Evolutionary conservation across 2,797 vertebrate species (phyloP).

Genomic region (Zenarchopterus dispar): DNA sequence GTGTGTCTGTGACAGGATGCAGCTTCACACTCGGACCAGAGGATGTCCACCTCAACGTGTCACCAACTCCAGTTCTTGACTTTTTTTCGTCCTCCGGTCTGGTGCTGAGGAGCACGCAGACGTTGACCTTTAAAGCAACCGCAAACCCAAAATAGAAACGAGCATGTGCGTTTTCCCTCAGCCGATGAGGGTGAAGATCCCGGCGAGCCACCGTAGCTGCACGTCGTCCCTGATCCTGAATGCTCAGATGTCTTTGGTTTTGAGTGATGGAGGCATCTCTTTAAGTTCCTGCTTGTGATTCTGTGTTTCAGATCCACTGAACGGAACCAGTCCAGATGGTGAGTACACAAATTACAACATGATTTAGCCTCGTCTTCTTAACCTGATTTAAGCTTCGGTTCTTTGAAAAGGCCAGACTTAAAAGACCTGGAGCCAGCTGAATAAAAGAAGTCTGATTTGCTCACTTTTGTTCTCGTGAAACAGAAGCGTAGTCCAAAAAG

Average conservation of each 20-base stretch:
- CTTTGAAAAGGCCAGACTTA: neutral
- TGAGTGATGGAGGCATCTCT: no score
- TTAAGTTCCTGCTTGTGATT: neutral
- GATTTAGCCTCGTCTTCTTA: no score
- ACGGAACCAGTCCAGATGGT: neutral
- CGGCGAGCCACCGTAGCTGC: neutral
- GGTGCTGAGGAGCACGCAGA: constrained; percentile 26
- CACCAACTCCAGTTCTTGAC: constrained; percentile 25
- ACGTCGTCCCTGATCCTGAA: no score
- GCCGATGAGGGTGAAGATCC: neutral
- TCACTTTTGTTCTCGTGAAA: no score
- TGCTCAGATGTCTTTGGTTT: no score
- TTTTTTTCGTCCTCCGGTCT: constrained; percentile 21
- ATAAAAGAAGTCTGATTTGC: no score
- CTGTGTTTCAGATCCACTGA: neutral
- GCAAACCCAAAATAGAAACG: neutral
- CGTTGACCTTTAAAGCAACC: constrained; percentile 36
- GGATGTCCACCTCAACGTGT: constrained; percentile 67
- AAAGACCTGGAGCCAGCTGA: no score
- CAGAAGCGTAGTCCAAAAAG: no score
- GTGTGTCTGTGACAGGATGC: constrained; percentile 70
- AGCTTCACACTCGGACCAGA: constrained; percentile 63
- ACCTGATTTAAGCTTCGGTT: no score
- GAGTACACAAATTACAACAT: neutral
- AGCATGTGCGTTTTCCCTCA: neutral